Base-by-base conservation (phyloP, 2,797 vertebrate species). In the Acanthopagrus latus region DNA sequence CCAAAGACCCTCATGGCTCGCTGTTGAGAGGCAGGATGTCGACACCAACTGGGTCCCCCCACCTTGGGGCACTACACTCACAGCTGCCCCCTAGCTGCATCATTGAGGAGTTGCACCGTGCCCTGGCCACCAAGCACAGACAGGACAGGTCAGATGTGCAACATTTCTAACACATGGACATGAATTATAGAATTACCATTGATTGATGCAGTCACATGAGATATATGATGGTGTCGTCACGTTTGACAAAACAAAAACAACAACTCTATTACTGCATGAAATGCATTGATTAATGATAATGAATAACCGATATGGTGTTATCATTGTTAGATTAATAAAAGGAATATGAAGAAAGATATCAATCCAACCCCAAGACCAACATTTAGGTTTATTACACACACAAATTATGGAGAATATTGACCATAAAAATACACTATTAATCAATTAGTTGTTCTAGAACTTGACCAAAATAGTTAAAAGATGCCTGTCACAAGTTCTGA, bases 101-200 rank as follows among this genome's bases (percentile, higher is more conserved):
- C 92, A 99, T 99, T 3, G 98, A 99, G 89, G 98, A 99, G 88
- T 95, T 99, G 72, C 98, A 99, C 92, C 95, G 97, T 2, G 96
- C 98, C 0, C 93, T 99, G 88, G 98, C 98, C 86, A 96, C 96
- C 65, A 99, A 99, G 89, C 97, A 99, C 73, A 95, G 96, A 50
- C 97, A 98, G 94, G 97, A 98, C 93, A 98, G 98, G 97, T 98
- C 87, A 90, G 92, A 50, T 41, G 29, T 62, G 25, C 33, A 58
- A 9, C 4, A 13, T 55, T 25, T 47, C 23, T 58, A 16, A 56
- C 23, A 29, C 12, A 2, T 10, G 11, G 3, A 21, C 12, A 5
- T 54, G 13, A 65, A 43, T 43, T 47, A 50, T 14, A 9, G 3
- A 33, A 5, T 46, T 38, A 7, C 20, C 13, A 47, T 10, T 68